phyloP scores from a whole-genome alignment of 2,888 invertebrate species.

The Epiblema foenella region DNA sequence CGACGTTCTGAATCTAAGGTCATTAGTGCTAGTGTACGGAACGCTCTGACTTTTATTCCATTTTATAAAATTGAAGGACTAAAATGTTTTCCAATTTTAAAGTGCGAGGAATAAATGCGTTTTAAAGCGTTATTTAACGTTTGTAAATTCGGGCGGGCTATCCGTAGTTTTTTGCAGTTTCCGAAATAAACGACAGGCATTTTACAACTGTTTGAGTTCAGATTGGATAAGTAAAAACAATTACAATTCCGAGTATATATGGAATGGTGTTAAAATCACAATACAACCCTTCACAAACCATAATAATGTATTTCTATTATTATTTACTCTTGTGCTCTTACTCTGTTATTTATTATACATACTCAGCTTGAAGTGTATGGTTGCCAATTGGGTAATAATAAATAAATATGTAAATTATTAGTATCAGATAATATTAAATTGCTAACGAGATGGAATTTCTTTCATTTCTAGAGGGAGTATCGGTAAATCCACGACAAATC shows the following conservation, averaged over 20 bases:
- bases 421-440: no score
- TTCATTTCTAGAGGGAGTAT: no score
- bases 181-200: constrained; percentile 1
- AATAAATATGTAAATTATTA: no score
- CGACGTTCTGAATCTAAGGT: constrained; percentile 12
- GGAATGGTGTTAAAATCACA: not conserved
- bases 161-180: not conserved
- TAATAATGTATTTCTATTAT: no score
- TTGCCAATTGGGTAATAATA: no score
- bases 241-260: no score
- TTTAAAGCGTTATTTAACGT: constrained; percentile 18
- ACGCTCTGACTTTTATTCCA: constrained; percentile 10
- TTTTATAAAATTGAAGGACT: constrained; percentile 10
- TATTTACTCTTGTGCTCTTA: no score
- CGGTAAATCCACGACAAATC: no score
- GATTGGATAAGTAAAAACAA: not conserved
- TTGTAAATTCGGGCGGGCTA: constrained; percentile 21
- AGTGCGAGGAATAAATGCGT: constrained; percentile 9
- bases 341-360: no score
- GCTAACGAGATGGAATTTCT: no score
- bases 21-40: constrained; percentile 29
- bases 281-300: not conserved
- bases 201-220: not conserved
- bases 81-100: constrained; percentile 17
- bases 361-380: no score